Evolutionary conservation across 2,113 vertebrate species (phyloP).

Genomic region (Thinocorus orbignyianus): DNA sequence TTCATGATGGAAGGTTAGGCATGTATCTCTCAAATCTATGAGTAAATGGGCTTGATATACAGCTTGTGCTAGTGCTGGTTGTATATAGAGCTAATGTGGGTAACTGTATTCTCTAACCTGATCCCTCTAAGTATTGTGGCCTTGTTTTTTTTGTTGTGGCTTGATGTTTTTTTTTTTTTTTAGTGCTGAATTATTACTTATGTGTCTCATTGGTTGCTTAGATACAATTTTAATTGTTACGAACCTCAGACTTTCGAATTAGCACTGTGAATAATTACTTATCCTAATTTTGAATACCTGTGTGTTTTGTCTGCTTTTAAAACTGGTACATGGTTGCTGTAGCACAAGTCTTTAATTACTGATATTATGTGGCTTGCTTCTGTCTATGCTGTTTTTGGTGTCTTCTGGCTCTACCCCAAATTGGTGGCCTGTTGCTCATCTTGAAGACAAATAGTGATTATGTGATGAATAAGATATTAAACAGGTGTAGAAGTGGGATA

Average conservation of each 20-base stretch:
- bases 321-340: background rate
- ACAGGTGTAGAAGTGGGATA: background rate
- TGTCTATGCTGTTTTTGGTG: accelerated
- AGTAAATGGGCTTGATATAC: background rate
- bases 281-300: background rate
- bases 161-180: background rate
- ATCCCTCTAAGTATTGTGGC: background rate
- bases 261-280: background rate
- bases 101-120: background rate
- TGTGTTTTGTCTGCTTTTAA: background rate
- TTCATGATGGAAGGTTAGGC: background rate
- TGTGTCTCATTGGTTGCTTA: background rate
- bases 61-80: background rate
- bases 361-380: background rate
- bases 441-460: background rate
- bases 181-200: background rate
- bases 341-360: background rate
- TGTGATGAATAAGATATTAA: background rate
- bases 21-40: background rate
- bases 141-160: background rate
- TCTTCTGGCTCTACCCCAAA: background rate
- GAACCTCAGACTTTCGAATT: background rate
- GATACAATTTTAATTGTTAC: too few species aligned
- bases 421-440: background rate
- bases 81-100: background rate